These are phyloP conservation scores for Lochmaea capreae DNA, from an alignment of 2,888 invertebrate genomes.

Conservation along the genomic window DNA sequence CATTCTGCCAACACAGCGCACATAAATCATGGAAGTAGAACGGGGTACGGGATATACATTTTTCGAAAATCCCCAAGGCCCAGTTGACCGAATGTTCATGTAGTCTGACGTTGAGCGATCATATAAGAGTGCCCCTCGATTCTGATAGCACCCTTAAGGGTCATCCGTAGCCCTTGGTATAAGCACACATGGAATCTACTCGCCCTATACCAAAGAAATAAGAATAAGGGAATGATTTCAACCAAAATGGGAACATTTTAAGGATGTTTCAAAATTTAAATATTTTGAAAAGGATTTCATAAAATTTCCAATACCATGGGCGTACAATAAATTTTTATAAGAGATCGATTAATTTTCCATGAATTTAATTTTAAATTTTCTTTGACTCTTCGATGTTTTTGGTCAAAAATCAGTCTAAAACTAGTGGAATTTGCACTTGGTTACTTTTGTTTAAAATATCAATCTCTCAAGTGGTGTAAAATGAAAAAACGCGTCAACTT, in stretches of 20 bases:
- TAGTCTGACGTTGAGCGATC: slow-evolving; percentile 58
- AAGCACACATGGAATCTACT: slow-evolving; percentile 39
- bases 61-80: slow-evolving; percentile 53
- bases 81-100: slow-evolving; percentile 60
- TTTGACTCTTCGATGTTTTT: too few relatives aligned
- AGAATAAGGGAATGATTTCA: slow-evolving; percentile 28
- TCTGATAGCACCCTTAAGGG: slow-evolving; percentile 46
- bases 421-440: too few relatives aligned
- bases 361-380: too few relatives aligned
- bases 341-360: too few relatives aligned
- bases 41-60: slow-evolving; percentile 34
- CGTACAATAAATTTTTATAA: too few relatives aligned
- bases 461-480: too few relatives aligned
- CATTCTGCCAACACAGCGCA: slow-evolving; percentile 22
- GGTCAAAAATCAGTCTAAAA: too few relatives aligned
- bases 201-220: slow-evolving; percentile 33
- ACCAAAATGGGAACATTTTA: not conserved
- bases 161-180: slow-evolving; percentile 40
- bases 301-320: too few relatives aligned
- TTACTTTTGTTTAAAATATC: too few relatives aligned
- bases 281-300: too few relatives aligned
- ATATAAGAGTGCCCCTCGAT: slow-evolving; percentile 44
- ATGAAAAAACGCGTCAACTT: too few relatives aligned
- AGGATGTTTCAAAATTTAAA: not conserved
- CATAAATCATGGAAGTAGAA: slow-evolving; percentile 42